Conservation (phyloP, 2,113 vertebrate species). For the Motacilla tschutschensis region DNA sequence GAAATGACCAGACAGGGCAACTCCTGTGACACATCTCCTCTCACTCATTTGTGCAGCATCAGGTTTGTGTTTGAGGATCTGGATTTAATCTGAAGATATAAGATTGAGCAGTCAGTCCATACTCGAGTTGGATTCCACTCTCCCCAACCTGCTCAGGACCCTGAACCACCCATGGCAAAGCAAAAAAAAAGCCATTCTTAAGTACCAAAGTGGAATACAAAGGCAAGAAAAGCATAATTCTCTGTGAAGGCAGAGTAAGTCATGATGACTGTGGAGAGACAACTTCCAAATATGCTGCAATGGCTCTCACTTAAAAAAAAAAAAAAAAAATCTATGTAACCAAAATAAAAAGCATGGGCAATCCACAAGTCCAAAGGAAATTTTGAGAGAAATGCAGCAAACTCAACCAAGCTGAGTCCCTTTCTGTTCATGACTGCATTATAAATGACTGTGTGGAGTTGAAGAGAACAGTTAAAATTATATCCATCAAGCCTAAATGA, state of each 20-base stretch:
- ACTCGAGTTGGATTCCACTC: not conserved
- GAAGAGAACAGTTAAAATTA: not conserved
- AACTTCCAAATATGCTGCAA: not conserved
- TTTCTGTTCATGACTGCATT: not conserved
- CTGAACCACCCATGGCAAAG: not conserved
- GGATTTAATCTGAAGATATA: not conserved
- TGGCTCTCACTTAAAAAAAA: not conserved
- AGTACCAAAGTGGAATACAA: not conserved
- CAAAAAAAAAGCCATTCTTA: not conserved
- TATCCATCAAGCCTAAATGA: not conserved
- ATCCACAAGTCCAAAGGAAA: not conserved
- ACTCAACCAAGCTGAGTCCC: not conserved
- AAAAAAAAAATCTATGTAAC: not conserved
- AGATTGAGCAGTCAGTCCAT: not conserved
- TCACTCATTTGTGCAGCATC: not conserved
- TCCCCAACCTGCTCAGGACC: not conserved
- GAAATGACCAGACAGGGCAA: not conserved
- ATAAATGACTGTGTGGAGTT: not conserved
- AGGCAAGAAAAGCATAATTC: not conserved
- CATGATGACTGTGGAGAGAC: not conserved
- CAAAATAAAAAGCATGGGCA: not conserved
- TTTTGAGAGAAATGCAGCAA: not conserved
- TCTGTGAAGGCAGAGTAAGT: not conserved
- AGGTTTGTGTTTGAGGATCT: not conserved
- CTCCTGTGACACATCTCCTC: not conserved